Conservation (phyloP, 1,140 invertebrate species). For the Musca domestica region DNA sequence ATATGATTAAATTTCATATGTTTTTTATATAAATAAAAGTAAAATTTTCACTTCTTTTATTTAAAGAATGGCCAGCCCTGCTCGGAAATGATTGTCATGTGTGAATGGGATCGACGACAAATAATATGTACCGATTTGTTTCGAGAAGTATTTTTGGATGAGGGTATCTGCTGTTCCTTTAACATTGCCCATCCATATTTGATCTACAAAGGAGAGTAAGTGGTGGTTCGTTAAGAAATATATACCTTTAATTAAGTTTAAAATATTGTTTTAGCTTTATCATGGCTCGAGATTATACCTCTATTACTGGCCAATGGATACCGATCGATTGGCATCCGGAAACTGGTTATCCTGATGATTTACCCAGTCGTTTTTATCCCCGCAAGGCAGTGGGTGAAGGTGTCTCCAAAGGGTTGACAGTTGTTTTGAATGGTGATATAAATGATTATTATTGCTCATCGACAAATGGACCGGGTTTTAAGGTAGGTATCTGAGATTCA, state of each 20-base stretch:
- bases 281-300: slow-evolving; percentile 37
- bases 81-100: slow-evolving; percentile 39
- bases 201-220: slow-evolving; percentile 52
- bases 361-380: slow-evolving; percentile 60
- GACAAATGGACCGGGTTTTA: slow-evolving; percentile 74
- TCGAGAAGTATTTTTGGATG: slow-evolving; percentile 70
- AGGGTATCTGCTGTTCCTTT: slow-evolving; percentile 76
- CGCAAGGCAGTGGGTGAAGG: slow-evolving; percentile 63
- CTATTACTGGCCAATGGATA: slow-evolving; percentile 35
- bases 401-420: slow-evolving; percentile 65
- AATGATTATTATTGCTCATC: slow-evolving; percentile 76
- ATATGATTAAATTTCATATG: too few relatives aligned
- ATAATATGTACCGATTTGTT: slow-evolving; percentile 65
- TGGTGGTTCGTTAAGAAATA: neutral
- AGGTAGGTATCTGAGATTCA: slow-evolving; percentile 56
- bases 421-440: slow-evolving; percentile 67
- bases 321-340: slow-evolving; percentile 72
- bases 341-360: slow-evolving; percentile 60
- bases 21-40: too few relatives aligned
- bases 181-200: slow-evolving; percentile 66
- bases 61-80: slow-evolving; percentile 22
- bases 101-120: slow-evolving; percentile 60
- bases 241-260: neutral
- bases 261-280: slow-evolving; percentile 12
- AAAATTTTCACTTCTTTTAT: too few relatives aligned